Percentiles rank a stretch among this genome's conserved stretches.
Conservation (phyloP, 2,113 vertebrate genomes). For the Astur gentilis region DNA sequence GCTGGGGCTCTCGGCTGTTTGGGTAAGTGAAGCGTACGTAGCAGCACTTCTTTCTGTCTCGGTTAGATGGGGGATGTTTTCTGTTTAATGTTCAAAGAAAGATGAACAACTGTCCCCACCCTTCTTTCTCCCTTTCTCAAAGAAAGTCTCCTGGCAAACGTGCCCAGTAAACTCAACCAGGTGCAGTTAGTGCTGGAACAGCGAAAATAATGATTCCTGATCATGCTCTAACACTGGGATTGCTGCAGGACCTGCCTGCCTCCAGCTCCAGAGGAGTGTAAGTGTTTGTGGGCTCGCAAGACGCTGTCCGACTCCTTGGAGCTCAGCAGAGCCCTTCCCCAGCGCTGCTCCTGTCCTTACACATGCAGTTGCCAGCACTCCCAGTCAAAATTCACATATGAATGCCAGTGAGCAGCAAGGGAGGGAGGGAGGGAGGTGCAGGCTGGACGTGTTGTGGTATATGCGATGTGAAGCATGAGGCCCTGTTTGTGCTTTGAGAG, state of each 20-base stretch:
- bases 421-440: not conserved
- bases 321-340: not conserved
- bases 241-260: not conserved
- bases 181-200: not conserved
- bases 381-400: accelerated
- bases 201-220: not conserved
- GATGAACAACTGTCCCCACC: not conserved
- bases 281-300: accelerated
- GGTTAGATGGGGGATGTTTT: not conserved
- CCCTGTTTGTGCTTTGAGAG: not conserved
- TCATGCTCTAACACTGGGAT: not conserved
- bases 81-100: not conserved
- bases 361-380: accelerated
- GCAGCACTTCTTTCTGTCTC: not conserved
- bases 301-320: accelerated
- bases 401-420: accelerated
- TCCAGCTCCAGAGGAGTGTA: not conserved
- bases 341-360: accelerated
- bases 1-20: not conserved
- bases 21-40: not conserved
- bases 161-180: not conserved
- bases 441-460: not conserved
- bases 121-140: not conserved
- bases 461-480: not conserved
- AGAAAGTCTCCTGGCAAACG: not conserved